Conservation (phyloP, 2,113 vertebrate species). For the Gallinago media region DNA sequence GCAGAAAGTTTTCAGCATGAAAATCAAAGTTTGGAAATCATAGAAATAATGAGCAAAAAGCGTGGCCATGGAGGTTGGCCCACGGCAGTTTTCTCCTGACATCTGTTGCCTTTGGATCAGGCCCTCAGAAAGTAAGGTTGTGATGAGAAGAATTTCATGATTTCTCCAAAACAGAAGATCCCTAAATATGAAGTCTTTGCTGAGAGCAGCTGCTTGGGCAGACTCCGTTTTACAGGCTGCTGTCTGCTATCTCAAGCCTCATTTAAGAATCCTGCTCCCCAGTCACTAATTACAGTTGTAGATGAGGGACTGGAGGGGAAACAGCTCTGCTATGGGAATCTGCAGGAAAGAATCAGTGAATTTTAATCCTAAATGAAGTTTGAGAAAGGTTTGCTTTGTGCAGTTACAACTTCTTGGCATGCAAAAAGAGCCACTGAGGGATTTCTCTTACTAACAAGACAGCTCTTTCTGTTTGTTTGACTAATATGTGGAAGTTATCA, state of each 20-base stretch:
- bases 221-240: not conserved
- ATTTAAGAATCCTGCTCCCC: not conserved
- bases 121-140: not conserved
- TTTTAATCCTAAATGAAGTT: not conserved
- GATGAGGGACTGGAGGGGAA: not conserved
- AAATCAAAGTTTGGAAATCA: not conserved
- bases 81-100: not conserved
- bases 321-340: not conserved
- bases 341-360: not conserved
- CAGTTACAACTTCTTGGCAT: not conserved
- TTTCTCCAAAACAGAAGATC: not conserved
- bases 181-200: not conserved
- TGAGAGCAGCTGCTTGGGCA: not conserved
- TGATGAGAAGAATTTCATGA: not conserved
- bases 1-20: not conserved
- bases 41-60: not conserved
- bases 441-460: not conserved
- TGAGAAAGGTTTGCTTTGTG: not conserved
- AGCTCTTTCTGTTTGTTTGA: not conserved
- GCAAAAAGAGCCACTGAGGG: not conserved
- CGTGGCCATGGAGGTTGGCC: too few relatives aligned
- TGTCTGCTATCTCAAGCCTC: not conserved
- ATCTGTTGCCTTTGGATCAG: not conserved
- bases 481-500: not conserved
- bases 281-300: not conserved